phyloP scores from a whole-genome alignment of 1,140 invertebrate species.

The Halictus rubicundus region DNA sequence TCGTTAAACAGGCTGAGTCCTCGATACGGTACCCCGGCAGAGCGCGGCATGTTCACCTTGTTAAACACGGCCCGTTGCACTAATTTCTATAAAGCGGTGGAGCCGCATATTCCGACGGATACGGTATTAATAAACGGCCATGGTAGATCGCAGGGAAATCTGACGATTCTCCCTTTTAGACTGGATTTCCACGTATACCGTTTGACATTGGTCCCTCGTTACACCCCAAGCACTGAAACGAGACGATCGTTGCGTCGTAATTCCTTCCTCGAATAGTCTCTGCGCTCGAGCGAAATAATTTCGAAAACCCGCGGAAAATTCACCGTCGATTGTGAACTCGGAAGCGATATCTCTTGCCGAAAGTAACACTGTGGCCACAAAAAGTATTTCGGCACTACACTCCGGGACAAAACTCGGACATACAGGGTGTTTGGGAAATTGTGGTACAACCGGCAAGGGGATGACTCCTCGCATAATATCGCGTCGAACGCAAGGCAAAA shows the following conservation, averaged over 20 bases:
- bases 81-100: constrained; percentile 58
- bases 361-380: no score
- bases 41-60: constrained; percentile 40
- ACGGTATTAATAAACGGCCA: constrained; percentile 55
- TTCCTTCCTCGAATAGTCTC: background rate
- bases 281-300: no score
- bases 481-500: no score
- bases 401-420: no score
- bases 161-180: constrained; percentile 35
- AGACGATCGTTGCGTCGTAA: background rate
- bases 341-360: no score
- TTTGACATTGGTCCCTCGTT: constrained; percentile 7
- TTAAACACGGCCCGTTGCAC: constrained; percentile 53
- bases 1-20: constrained; percentile 37
- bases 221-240: background rate
- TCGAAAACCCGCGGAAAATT: no score
- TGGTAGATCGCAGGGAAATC: constrained; percentile 32
- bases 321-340: no score
- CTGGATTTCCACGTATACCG: constrained; percentile 7
- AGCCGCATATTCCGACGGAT: constrained; percentile 36
- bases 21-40: constrained; percentile 40
- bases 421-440: no score
- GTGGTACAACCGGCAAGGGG: no score
- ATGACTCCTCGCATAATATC: no score
- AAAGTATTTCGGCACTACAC: no score